Base-by-base conservation (phyloP, 2,113 vertebrate genomes). In the Atrichornis clamosus region DNA sequence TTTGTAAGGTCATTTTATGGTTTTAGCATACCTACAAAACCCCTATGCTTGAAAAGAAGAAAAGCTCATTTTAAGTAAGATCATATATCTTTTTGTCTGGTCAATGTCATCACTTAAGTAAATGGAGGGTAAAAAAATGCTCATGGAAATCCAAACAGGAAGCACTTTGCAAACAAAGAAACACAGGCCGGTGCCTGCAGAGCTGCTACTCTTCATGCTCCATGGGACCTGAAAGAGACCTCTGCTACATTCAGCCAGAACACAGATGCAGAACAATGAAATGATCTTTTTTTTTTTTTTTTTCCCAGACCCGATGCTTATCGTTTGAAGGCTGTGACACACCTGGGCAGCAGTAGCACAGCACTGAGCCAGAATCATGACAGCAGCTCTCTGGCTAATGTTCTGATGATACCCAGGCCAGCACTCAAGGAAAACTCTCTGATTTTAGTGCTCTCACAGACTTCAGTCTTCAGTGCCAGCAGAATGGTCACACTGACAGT, bases 91-190 rank as follows among this genome's bases (percentile, higher is more conserved):
- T 70, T 95, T 81, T 84, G 76, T 89, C 72, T 76, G 47, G 64
- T 59, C 82, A 82, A 90, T 87, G 77, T 93, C 80, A 93, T 89
- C 92, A 89, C 80, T 89, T 78, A 81, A 87, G 86, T 76, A 96
- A 97, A 88, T 87, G 83, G 73, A 89, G 76, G 55, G 80, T 90
- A 72, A 95, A 94, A 95, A 92, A 42, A 92, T 81, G 96, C 80
- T 90, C 69, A 64, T 84, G 93, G 89, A 96, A 97, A 96, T 93
- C 73, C 89, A 95, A 96, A 95, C 94, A 95, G 86, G 89, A 95
- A 97, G 69, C 89, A 75, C 73, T 92, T 70, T 70, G 73, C 89
- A 95, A 95, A 94, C 63, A 93, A 86, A 94, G 56, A 86, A 39
- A 64, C 80, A 84, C 93, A 92, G 80, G 86, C 80, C 78, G 68